Evolutionary conservation across 2,797 vertebrate species (phyloP).

Genomic region (Melanotaenia maccullochi): DNA sequence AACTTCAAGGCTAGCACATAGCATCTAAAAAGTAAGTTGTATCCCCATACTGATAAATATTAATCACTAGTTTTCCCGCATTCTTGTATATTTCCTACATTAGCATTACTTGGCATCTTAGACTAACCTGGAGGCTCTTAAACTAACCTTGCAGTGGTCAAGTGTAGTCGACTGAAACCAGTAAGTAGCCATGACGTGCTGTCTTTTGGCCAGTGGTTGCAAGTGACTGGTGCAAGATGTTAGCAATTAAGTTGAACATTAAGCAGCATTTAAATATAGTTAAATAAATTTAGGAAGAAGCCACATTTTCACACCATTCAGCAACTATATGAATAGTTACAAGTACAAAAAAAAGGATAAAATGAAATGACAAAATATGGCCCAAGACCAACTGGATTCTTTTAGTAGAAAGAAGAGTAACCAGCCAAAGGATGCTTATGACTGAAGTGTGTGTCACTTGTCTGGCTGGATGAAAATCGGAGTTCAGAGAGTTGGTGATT

Average conservation of each 20-base stretch:
- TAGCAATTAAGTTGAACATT: no score
- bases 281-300: no score
- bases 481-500: not conserved
- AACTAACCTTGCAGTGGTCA: not conserved
- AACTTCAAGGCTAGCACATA: not conserved
- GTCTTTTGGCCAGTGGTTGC: not conserved
- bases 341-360: not conserved
- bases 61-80: not conserved
- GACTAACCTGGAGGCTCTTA: no score
- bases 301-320: not conserved
- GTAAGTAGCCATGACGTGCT: not conserved
- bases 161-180: not conserved
- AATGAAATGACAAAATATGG: not conserved
- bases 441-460: not conserved
- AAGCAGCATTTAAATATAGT: no score
- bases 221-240: not conserved
- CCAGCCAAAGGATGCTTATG: no score
- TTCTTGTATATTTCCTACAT: not conserved
- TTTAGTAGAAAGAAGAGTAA: not conserved
- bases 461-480: not conserved
- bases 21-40: not conserved
- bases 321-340: not conserved
- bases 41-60: not conserved
- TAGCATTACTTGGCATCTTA: not conserved
- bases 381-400: not conserved